Conservation (phyloP, 1,140 invertebrate genomes). For the Latrodectus geometricus region DNA sequence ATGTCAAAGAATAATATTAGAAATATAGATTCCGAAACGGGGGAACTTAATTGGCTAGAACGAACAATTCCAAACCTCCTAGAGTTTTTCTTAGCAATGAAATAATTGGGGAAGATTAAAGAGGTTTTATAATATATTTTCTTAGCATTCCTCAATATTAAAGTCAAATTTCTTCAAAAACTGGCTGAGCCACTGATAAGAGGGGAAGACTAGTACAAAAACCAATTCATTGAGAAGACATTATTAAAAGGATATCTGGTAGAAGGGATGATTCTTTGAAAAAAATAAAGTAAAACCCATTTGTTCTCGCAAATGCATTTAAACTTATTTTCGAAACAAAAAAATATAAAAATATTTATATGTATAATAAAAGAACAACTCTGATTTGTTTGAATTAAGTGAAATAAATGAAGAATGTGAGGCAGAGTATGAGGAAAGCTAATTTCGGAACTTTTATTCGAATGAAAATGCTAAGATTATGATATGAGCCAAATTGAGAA, state of each 20-base stretch:
- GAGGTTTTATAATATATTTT: slow-evolving; percentile 54
- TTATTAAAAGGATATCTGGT: slow-evolving; percentile 2
- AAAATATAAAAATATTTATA: neutral
- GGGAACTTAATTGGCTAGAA: slow-evolving; percentile 46
- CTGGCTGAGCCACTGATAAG: neutral
- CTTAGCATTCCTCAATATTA: slow-evolving; percentile 24
- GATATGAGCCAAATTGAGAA: no score
- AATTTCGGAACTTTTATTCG: neutral
- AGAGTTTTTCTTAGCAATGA: slow-evolving; percentile 39
- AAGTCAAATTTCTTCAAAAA: slow-evolving; percentile 5
- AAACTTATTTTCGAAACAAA: neutral
- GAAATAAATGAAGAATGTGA: slow-evolving; percentile 39
- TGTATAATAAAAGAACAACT: neutral
- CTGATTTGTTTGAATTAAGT: slow-evolving; percentile 42
- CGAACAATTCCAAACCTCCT: neutral
- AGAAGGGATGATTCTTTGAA: neutral
- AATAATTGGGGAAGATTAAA: slow-evolving; percentile 59
- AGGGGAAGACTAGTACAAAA: neutral
- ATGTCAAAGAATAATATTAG: neutral
- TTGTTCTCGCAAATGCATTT: neutral
- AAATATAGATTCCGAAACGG: slow-evolving; percentile 19
- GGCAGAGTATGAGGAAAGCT: neutral
- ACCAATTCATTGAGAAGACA: slow-evolving; percentile 28
- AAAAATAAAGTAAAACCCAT: no score
- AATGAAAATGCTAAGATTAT: neutral